Base-by-base conservation (phyloP, 2,888 invertebrate species). In the Thumatha senex region DNA sequence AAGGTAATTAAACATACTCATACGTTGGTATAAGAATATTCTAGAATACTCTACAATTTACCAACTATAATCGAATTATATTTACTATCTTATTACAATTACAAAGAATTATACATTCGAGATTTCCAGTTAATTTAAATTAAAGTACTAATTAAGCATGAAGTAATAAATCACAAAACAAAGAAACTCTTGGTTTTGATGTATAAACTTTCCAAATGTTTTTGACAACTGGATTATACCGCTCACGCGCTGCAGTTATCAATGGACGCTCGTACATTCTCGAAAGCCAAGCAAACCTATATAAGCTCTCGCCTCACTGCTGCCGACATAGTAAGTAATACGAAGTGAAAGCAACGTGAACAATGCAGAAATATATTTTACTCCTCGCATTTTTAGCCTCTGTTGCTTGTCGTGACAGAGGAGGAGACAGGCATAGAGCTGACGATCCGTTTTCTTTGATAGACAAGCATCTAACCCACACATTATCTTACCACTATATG, bases 221-320 rank as follows among this genome's bases (percentile, higher is more conserved):
- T 71, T 58, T 68, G 58, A 76, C 84, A 59, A 75, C 89, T 86
- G 88, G 54, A 67, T 60, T 67, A 59, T 74, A 75, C 78, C 71
- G 76, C 74, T 79, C 82, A 78, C 78, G 69, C 71, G 76, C 74
- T 79, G 82, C 78, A 78, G 70, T 76, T 76, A 80, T 80, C 85
- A 86, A 82, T 83, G 82, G 74, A 83, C 74, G 67, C 69, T 68
- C 72, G 80, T 74, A 81, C 82, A 78, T 89, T 91, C 91, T 87
- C 85, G 91, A 91, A 90, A 76, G 64, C 70, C 63, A 58, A 64
- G 76, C 71, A 74, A 84, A 76, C 74, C 85, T 90, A 90, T 90
- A 90, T 81, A 91, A 89, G 65, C 70, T 61, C 55, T 53, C 60
- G 61, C 61, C 54, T 48, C 64, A 62, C 64, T 78, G 70, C 60